Conservation (phyloP, 2,113 vertebrate genomes). For the Beaufortia kweichowensis region DNA sequence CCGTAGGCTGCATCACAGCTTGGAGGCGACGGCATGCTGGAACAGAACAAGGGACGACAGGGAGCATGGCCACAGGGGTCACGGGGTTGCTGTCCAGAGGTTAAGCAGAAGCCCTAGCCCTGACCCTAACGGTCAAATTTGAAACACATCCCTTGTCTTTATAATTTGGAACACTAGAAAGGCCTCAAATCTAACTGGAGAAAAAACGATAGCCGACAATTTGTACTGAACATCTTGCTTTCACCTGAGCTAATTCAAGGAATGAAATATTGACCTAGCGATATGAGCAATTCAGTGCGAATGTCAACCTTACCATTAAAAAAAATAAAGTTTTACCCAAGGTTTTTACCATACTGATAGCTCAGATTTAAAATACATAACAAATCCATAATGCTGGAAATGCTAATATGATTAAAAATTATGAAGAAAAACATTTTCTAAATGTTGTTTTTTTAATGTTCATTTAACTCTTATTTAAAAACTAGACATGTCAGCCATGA, state of each 20-base stretch:
- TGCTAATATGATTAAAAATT: no score
- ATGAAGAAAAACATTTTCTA: no score
- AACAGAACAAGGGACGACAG: slow-evolving; percentile 38
- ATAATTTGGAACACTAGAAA: slow-evolving; percentile 31
- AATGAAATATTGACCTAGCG: slow-evolving; percentile 48
- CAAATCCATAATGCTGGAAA: no score
- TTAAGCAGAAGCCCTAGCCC: slow-evolving; percentile 37
- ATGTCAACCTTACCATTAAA: no score
- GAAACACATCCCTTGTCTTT: slow-evolving; percentile 45
- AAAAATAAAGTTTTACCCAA: no score
- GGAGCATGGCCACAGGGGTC: slow-evolving; percentile 34
- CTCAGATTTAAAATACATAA: no score
- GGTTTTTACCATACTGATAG: no score
- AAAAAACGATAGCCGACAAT: slow-evolving; percentile 7
- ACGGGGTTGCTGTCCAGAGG: slow-evolving; percentile 32
- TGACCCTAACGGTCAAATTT: slow-evolving; percentile 42
- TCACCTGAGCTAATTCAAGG: slow-evolving; percentile 47
- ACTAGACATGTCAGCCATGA: not conserved
- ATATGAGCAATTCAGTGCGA: no score
- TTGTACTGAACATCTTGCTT: slow-evolving; percentile 40
- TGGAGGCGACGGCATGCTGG: slow-evolving; percentile 44
- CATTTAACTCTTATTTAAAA: no score
- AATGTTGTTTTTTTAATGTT: no score
- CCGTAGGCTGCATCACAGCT: slow-evolving; percentile 47
- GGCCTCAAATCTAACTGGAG: slow-evolving; percentile 14